A percentile compares a stretch with the other conserved stretches of the same genome.
These are phyloP conservation scores for Synergus japonicus DNA, from an alignment of 2,888 invertebrate species.

Conservation along the genomic window DNA sequence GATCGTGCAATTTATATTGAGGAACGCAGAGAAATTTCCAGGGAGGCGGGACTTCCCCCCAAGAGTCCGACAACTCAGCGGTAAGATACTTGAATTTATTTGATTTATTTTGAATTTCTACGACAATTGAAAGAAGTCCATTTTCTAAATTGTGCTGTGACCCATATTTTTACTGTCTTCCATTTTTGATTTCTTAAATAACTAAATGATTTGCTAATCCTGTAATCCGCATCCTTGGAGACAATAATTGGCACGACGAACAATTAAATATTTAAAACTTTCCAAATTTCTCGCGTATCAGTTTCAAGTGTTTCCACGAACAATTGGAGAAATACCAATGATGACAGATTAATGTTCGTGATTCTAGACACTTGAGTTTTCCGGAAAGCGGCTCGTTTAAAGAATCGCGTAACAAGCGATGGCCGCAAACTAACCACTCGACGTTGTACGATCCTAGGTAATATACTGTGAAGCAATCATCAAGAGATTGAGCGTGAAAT, in stretches of 20 bases:
- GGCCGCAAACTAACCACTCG: slow-evolving; percentile 76
- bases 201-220: slow-evolving; percentile 13
- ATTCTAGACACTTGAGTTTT: slow-evolving; percentile 77
- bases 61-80: slow-evolving; percentile 88
- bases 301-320: neutral
- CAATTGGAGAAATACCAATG: neutral
- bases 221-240: slow-evolving; percentile 23
- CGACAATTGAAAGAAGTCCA: neutral
- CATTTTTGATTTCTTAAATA: neutral
- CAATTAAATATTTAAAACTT: neutral
- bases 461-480: slow-evolving; percentile 59
- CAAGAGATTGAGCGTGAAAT: slow-evolving; percentile 50
- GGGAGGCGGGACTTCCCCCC: slow-evolving; percentile 83
- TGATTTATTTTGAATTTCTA: neutral
- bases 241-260: slow-evolving; percentile 20
- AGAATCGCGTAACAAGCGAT: slow-evolving; percentile 75
- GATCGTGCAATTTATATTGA: slow-evolving; percentile 74
- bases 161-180: neutral
- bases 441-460: slow-evolving; percentile 76
- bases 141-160: neutral
- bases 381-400: slow-evolving; percentile 75
- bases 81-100: slow-evolving; percentile 74
- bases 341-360: slow-evolving; percentile 56
- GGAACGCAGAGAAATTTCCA: slow-evolving; percentile 70
- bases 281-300: neutral